Percentiles rank a stretch among this genome's conserved stretches.
Evolutionary conservation across 2,888 invertebrate species (phyloP).

Genomic region (Agriotes lineatus): DNA sequence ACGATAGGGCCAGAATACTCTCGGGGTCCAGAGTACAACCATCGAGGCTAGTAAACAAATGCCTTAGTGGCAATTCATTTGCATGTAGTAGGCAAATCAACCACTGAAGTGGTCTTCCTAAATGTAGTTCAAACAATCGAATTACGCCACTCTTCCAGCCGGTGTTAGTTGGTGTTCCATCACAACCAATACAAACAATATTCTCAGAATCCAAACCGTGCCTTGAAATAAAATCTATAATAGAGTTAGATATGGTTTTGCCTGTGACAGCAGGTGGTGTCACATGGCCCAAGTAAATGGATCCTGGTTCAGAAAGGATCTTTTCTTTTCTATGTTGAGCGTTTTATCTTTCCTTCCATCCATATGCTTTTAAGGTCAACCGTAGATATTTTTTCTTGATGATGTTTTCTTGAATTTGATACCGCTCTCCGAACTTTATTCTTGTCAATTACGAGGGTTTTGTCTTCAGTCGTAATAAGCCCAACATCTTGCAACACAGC

Average conservation of each 20-base stretch:
- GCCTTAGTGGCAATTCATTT: not conserved
- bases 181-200: slow-evolving; percentile 4
- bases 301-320: not conserved
- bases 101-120: not conserved
- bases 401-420: not conserved
- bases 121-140: not conserved
- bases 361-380: not conserved
- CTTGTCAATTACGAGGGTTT: not conserved
- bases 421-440: not conserved
- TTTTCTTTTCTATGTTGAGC: not conserved
- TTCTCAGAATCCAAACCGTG: not conserved
- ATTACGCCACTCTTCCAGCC: not conserved
- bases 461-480: not conserved
- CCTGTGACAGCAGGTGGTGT: not conserved
- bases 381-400: not conserved
- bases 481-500: slow-evolving; percentile 1
- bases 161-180: not conserved
- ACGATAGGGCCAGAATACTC: not conserved
- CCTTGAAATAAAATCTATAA: not conserved
- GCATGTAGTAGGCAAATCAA: not conserved
- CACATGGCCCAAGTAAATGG: not conserved
- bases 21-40: not conserved
- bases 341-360: not conserved
- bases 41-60: not conserved
- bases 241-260: not conserved